A percentile compares a stretch with the other conserved stretches of the same genome.
phyloP scores from a whole-genome alignment of 2,797 vertebrate species.

The Jordanella pulchra region DNA sequence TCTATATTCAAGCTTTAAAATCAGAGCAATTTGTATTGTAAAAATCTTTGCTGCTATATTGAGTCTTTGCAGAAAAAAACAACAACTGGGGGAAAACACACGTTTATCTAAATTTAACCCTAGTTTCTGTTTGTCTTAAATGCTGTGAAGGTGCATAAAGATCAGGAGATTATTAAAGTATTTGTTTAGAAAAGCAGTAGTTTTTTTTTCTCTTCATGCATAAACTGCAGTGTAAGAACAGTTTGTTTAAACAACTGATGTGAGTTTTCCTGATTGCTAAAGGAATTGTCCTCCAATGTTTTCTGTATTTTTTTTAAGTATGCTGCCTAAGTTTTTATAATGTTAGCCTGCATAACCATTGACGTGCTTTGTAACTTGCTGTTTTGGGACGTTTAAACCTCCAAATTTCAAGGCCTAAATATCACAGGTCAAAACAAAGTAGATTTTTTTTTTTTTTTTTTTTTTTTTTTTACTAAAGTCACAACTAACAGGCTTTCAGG shows the following conservation, averaged over 20 bases:
- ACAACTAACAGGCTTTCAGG: neutral
- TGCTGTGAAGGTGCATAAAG: neutral
- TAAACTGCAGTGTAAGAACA: slow-evolving; percentile 49
- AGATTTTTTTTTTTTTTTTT: too few relatives aligned
- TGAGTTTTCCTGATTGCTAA: slow-evolving; percentile 33
- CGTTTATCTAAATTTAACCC: neutral
- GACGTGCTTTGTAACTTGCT: neutral
- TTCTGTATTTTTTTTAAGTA: neutral
- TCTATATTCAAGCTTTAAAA: slow-evolving; percentile 9
- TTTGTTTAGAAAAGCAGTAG: slow-evolving; percentile 31
- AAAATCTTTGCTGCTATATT: neutral
- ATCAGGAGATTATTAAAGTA: slow-evolving; percentile 20
- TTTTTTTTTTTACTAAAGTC: neutral
- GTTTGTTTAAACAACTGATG: slow-evolving; percentile 49
- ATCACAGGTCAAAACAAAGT: too few relatives aligned
- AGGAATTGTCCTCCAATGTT: slow-evolving; percentile 8
- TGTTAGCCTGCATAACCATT: neutral
- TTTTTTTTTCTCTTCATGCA: slow-evolving; percentile 5
- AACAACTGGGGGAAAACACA: neutral
- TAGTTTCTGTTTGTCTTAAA: neutral
- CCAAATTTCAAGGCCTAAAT: neutral
- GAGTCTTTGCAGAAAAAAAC: neutral
- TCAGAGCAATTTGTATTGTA: slow-evolving; percentile 1
- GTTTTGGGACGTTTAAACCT: neutral
- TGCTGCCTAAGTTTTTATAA: neutral